Evolutionary conservation across 1,140 invertebrate species (phyloP).

Genomic region (Drosophila kikkawai): DNA sequence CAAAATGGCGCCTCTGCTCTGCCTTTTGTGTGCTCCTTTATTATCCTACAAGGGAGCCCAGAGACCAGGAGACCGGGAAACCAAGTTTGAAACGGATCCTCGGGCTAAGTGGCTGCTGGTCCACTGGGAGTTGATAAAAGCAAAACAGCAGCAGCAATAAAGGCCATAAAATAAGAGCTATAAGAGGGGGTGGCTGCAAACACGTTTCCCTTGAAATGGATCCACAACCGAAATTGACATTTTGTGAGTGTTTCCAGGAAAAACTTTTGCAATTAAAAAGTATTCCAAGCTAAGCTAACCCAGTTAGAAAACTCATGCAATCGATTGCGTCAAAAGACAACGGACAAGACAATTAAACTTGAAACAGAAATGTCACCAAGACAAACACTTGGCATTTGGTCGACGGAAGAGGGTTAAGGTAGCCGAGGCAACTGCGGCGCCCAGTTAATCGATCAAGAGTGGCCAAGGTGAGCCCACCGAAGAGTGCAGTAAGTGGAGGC

Average conservation of each 20-base stretch:
- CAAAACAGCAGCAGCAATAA: conserved; percentile 32
- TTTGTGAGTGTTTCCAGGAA: background rate
- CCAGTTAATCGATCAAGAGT: conserved; percentile 69
- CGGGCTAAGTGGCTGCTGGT: conserved; percentile 67
- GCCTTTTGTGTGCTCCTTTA: conserved; percentile 37
- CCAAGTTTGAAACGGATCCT: conserved; percentile 41
- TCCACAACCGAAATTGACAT: conserved; percentile 24
- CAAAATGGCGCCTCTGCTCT: conserved; percentile 38
- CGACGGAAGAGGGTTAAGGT: conserved; percentile 69
- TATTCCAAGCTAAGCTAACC: conserved; percentile 33
- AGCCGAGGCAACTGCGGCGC: conserved; percentile 28
- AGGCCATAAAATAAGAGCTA: conserved; percentile 23
- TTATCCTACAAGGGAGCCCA: conserved; percentile 36
- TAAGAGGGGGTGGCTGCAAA: conserved; percentile 28
- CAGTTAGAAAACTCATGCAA: conserved; percentile 50
- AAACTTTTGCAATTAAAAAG: conserved; percentile 66
- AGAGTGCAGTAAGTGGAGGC: conserved; percentile 15
- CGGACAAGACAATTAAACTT: conserved; percentile 76
- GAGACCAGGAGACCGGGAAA: conserved; percentile 1
- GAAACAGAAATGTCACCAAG: conserved; percentile 66
- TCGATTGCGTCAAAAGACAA: conserved; percentile 59
- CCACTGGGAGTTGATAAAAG: conserved; percentile 73
- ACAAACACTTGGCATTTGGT: conserved; percentile 32
- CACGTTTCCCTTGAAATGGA: conserved; percentile 37
- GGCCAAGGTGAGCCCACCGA: conserved; percentile 14